Percentiles rank a stretch among this genome's conserved stretches.
Conservation (phyloP, 2,113 vertebrate genomes). For the Anthoscopus minutus region DNA sequence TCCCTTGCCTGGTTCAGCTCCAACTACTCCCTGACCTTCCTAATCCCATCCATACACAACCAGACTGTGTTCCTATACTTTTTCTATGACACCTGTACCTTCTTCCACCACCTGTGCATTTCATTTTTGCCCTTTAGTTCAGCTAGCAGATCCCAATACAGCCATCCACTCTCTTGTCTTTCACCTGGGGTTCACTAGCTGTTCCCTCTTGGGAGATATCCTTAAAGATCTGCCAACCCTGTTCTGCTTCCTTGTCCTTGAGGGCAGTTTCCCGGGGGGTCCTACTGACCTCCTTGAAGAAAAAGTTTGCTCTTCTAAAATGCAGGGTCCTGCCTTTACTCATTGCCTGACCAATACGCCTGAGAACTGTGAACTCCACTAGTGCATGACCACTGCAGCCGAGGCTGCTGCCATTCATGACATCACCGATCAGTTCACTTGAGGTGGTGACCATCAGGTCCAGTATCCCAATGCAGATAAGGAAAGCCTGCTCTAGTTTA, state of each 20-base stretch:
- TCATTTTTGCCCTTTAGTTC: not conserved
- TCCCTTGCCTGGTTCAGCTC: not conserved
- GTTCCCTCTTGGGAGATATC: not conserved
- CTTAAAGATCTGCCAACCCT: not conserved
- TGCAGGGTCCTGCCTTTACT: not conserved
- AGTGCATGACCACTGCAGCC: not conserved
- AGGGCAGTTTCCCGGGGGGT: not conserved
- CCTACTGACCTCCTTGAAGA: not conserved
- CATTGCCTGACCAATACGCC: not conserved
- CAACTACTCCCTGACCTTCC: not conserved
- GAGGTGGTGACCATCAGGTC: not conserved
- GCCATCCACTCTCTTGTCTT: not conserved
- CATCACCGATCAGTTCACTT: not conserved
- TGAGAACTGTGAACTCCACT: not conserved
- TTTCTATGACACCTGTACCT: not conserved
- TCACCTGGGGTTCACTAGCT: not conserved
- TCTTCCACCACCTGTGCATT: not conserved
- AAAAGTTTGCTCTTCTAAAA: not conserved
- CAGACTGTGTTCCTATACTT: not conserved
- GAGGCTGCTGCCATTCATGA: not conserved
- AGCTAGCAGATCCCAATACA: not conserved
- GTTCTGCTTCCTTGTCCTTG: not conserved
- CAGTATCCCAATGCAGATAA: not conserved
- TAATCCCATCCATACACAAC: not conserved
- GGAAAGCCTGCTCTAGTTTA: not conserved